phyloP scores from a whole-genome alignment of 2,113 vertebrate species.

The Grallaria varia region DNA sequence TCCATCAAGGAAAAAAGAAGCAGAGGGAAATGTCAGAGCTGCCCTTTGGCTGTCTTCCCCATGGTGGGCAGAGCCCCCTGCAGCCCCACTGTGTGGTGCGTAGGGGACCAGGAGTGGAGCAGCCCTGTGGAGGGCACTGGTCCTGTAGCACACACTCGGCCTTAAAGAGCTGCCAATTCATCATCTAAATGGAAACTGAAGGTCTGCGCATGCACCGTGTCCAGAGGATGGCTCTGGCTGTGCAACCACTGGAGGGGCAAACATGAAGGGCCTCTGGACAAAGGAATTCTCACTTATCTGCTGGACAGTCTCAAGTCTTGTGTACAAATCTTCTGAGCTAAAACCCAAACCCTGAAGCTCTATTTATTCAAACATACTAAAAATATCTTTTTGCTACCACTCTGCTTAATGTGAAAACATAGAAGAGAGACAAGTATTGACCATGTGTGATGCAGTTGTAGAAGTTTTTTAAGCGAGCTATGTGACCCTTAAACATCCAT shows the following conservation, averaged over 20 bases:
- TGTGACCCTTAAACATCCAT: background rate
- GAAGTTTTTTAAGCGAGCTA: background rate
- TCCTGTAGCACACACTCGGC: fast-evolving
- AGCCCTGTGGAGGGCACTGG: fast-evolving
- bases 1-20: slow-evolving; percentile 5
- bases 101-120: background rate
- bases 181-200: background rate
- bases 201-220: background rate
- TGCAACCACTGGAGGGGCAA: background rate
- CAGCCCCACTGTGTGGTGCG: fast-evolving
- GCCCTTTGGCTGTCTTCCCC: background rate
- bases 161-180: background rate
- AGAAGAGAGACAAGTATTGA: background rate
- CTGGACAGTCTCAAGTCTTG: background rate
- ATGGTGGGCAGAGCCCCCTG: background rate
- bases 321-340: background rate
- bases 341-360: background rate
- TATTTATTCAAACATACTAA: background rate
- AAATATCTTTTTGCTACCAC: background rate
- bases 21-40: slow-evolving; percentile 3
- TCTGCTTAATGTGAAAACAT: background rate
- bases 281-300: background rate
- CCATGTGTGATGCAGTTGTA: background rate
- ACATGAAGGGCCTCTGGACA: background rate
- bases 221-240: background rate